Evolutionary conservation across 2,888 invertebrate genomes (phyloP).

Genomic region (Zygothrica quintamaculata): DNA sequence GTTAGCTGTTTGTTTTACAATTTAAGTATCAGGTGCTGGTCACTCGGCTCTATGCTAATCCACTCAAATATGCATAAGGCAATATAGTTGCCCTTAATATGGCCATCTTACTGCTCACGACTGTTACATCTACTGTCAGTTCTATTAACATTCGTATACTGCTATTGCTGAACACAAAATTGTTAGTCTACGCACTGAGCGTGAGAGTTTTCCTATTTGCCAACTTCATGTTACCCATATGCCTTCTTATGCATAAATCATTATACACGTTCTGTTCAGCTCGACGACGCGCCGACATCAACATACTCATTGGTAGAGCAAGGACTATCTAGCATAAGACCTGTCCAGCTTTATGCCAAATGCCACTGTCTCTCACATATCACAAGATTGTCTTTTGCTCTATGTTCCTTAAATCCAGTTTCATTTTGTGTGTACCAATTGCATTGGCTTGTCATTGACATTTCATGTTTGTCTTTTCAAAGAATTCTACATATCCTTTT

Average conservation of each 20-base stretch:
- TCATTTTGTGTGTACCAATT: constrained; percentile 15
- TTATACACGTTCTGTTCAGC: constrained; percentile 45
- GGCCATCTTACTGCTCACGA: constrained; percentile 22
- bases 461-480: too few species aligned
- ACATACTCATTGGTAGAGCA: constrained; percentile 8
- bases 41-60: constrained; percentile 15
- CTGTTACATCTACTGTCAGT: too few species aligned
- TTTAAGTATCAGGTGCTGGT: constrained; percentile 25
- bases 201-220: constrained; percentile 37
- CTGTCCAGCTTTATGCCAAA: too few species aligned
- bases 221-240: constrained; percentile 43
- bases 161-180: constrained; percentile 1
- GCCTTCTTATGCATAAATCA: constrained; percentile 65
- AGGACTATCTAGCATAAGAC: background rate
- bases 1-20: background rate
- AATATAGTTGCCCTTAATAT: constrained; percentile 14
- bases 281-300: constrained; percentile 37
- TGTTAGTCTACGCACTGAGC: constrained; percentile 38
- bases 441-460: constrained; percentile 29
- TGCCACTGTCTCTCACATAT: too few species aligned
- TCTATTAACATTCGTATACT: too few species aligned
- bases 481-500: too few species aligned
- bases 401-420: too few species aligned
- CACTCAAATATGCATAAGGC: constrained; percentile 33
- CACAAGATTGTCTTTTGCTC: too few species aligned